These are phyloP conservation scores for Mallotus villosus DNA, from an alignment of 2,797 vertebrate species.

Conservation along the genomic window DNA sequence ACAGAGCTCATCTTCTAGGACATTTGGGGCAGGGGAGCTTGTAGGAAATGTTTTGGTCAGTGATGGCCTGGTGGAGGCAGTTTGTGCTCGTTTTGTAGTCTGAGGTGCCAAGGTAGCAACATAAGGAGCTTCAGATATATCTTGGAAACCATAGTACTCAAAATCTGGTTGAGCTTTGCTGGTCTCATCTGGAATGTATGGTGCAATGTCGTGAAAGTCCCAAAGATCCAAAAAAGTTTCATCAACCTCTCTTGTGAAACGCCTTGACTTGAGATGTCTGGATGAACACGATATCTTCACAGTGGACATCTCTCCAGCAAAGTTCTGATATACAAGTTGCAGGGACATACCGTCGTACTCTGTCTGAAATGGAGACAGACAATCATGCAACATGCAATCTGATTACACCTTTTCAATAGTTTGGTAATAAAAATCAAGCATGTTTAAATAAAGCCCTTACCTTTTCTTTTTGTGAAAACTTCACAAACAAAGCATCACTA, in stretches of 20 bases:
- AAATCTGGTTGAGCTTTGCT: too few relatives aligned
- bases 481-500: slow-evolving; percentile 3
- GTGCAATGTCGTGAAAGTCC: neutral
- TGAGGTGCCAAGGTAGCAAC: neutral
- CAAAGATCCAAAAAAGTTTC: neutral
- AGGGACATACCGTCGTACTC: neutral
- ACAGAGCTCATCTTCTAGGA: too few relatives aligned
- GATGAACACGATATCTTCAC: neutral
- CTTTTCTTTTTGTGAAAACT: neutral
- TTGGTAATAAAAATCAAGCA: neutral
- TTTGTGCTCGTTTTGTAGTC: too few relatives aligned
- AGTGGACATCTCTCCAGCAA: slow-evolving; percentile 9
- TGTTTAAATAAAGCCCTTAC: neutral
- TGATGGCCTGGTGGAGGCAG: too few relatives aligned
- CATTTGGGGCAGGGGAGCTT: too few relatives aligned
- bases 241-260: neutral
- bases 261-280: neutral
- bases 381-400: neutral
- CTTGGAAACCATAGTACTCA: too few relatives aligned
- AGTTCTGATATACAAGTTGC: slow-evolving; percentile 7
- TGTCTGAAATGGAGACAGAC: neutral
- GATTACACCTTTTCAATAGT: neutral
- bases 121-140: too few relatives aligned
- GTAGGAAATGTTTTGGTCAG: too few relatives aligned
- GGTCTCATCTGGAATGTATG: too few relatives aligned